Percentiles rank a stretch among this genome's conserved stretches.
phyloP scores from a whole-genome alignment of 2,797 vertebrate genomes.

The Pantherophis alleghaniensis region DNA sequence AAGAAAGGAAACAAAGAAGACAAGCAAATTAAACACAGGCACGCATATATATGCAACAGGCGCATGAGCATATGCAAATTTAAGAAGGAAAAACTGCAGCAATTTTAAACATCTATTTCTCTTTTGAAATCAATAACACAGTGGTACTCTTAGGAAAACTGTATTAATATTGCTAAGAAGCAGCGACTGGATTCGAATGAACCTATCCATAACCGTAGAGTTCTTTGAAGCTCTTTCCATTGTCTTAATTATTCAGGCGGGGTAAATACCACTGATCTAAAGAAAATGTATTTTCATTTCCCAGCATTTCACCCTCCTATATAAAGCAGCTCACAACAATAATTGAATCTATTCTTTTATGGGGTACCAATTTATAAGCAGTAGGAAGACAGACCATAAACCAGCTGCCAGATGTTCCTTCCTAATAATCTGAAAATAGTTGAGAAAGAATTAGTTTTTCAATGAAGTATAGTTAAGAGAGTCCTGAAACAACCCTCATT shows the following conservation, averaged over 20 bases:
- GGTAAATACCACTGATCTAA: neutral
- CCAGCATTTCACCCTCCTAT: neutral
- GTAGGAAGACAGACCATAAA: neutral
- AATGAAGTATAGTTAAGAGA: neutral
- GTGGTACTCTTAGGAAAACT: neutral
- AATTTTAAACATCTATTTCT: neutral
- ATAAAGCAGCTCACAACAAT: neutral
- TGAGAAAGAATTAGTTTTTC: neutral
- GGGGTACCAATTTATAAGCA: neutral
- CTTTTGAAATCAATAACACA: neutral
- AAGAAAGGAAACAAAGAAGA: neutral
- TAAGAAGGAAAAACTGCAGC: neutral
- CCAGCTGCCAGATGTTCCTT: neutral
- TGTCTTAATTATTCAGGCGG: neutral
- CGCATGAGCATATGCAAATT: neutral
- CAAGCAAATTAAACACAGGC: neutral
- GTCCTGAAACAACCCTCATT: neutral
- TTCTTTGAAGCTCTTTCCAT: neutral
- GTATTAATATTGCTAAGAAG: neutral
- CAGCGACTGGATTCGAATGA: neutral
- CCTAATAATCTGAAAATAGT: neutral
- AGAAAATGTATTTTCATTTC: neutral
- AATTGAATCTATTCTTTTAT: neutral
- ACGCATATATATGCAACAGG: neutral
- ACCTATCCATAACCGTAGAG: neutral